phyloP scores from a whole-genome alignment of 2,888 invertebrate genomes.

The Eurois occulta region DNA sequence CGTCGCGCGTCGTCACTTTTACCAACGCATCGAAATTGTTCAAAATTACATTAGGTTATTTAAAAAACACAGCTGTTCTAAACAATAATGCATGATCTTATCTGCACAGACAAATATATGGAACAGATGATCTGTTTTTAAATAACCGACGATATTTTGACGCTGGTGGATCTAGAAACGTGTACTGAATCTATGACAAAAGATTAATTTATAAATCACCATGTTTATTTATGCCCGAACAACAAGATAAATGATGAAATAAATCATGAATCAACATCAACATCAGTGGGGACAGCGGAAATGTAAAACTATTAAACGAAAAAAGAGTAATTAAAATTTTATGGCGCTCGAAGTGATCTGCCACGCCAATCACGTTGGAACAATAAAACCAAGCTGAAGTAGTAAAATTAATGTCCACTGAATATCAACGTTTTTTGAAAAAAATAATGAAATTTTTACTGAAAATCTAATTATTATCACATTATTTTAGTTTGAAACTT shows the following conservation, averaged over 20 bases:
- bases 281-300: neutral
- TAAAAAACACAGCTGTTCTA: neutral
- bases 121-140: neutral
- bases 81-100: neutral
- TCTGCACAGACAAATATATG: neutral
- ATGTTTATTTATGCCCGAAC: neutral
- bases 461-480: neutral
- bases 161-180: neutral
- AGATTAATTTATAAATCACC: neutral
- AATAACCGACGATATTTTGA: neutral
- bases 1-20: neutral
- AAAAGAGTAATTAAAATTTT: slow-evolving; percentile 55
- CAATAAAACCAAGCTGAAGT: slow-evolving; percentile 54
- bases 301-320: slow-evolving; percentile 48
- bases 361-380: slow-evolving; percentile 55
- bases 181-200: neutral
- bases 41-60: neutral
- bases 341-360: slow-evolving; percentile 42
- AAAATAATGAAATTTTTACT: neutral
- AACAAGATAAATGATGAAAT: slow-evolving; percentile 11
- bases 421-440: slow-evolving; percentile 39
- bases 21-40: neutral
- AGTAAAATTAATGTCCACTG: slow-evolving; percentile 41
- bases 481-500: neutral
- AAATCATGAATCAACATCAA: slow-evolving; percentile 35